phyloP scores from a whole-genome alignment of 2,113 vertebrate genomes.

The Columbina picui region DNA sequence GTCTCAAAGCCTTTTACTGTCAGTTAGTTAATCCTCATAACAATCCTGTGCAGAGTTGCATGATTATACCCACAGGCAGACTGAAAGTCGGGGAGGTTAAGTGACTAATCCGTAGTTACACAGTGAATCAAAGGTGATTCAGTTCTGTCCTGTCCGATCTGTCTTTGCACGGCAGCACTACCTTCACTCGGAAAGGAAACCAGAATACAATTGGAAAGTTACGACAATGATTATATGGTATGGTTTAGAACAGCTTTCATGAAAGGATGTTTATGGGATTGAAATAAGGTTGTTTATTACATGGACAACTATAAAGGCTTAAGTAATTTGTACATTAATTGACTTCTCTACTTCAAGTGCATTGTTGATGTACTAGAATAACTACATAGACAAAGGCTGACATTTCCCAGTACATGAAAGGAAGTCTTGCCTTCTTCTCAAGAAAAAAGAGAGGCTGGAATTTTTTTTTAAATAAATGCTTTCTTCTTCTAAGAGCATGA shows the following conservation, averaged over 20 bases:
- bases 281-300: neutral
- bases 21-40: neutral
- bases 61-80: neutral
- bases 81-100: neutral
- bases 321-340: neutral
- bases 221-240: neutral
- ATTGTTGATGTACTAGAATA: neutral
- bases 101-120: neutral
- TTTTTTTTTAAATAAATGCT: neutral
- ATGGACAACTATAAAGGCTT: neutral
- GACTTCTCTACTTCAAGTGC: neutral
- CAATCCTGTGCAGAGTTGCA: neutral
- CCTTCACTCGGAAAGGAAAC: neutral
- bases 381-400: neutral
- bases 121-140: neutral
- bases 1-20: neutral
- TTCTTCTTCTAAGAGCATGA: conserved; percentile 13
- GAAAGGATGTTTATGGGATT: neutral
- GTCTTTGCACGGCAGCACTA: neutral
- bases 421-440: neutral
- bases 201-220: neutral
- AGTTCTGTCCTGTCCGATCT: neutral
- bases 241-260: neutral
- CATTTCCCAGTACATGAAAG: neutral
- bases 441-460: neutral